Conservation (phyloP, 53 echinoderm and acorn worm species). For the Arbacia lixula region DNA sequence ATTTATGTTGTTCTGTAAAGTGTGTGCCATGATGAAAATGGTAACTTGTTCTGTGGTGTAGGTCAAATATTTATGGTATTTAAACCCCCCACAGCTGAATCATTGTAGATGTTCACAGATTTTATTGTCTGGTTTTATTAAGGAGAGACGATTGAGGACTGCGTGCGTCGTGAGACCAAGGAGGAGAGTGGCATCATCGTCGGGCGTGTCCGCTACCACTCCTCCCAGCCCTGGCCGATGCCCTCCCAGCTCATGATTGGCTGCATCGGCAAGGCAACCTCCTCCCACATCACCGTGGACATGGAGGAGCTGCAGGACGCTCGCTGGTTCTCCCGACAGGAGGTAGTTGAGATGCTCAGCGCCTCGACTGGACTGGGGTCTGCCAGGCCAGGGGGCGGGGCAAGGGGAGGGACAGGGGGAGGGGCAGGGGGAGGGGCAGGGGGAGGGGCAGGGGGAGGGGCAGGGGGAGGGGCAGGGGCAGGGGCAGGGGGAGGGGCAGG, state of each 20-base stretch:
- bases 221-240: constrained; percentile 99
- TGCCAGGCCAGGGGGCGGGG: neutral
- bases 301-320: constrained; percentile 87
- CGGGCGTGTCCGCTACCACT: constrained; percentile 85
- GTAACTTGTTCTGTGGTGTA: too few relatives aligned
- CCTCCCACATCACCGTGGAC: constrained; percentile 87
- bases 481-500: neutral
- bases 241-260: constrained; percentile 98
- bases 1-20: too few relatives aligned
- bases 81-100: too few relatives aligned
- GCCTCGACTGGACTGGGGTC: neutral
- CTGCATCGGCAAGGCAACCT: constrained; percentile 84
- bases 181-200: constrained; percentile 94
- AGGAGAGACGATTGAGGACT: constrained; percentile 98
- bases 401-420: constrained; percentile 19
- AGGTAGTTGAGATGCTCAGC: constrained; percentile 67
- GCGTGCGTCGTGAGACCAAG: constrained; percentile 85
- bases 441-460: neutral
- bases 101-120: too few relatives aligned
- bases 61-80: too few relatives aligned
- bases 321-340: constrained; percentile 80
- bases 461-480: too few relatives aligned
- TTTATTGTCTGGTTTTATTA: neutral
- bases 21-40: too few relatives aligned
- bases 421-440: constrained; percentile 23